Evolutionary conservation across 2,797 vertebrate species (phyloP), one percentile per base, ranked within the genome.

Genomic region (Pipistrellus nathusii): DNA sequence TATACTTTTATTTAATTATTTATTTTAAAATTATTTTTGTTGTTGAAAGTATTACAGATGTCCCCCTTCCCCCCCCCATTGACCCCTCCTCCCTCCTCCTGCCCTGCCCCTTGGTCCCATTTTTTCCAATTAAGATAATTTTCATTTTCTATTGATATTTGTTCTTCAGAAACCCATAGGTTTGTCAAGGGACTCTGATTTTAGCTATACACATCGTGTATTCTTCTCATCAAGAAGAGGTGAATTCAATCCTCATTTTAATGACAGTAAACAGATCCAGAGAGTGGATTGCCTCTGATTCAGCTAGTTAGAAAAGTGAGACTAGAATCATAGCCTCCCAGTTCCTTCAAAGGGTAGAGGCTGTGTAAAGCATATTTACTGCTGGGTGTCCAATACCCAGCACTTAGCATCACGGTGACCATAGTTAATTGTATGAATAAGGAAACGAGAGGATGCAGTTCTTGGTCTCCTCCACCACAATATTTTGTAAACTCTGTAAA

Each of bases 401-500:
- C 69, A 72, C 38, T 38, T 13, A 44, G 38, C 1, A 18, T 15
- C 9, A n/a, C 21, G 1, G 4, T 55, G 17, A 71, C 20, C 62
- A 17, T 21, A 66, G 9, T 35, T 46, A 17, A 69, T 23, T 48
- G 10, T 15, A 35, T 44, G 66, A 69, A 48, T 88, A 82, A 83
- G 17, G 51, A 71, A 69, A 90, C 57, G 44, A 85, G 25, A 91
- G 6, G 38, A 38, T 46, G 6, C 20, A 41, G 15, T 62, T 68
- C 51, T 57, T 14, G 15, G 59, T 5, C 2, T 68, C 76, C 51
- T 51, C 64, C 86, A 55, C 38, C 68, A 51, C 72, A 59, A 76
- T 72, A 68, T 93, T 97, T 96, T 88, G 69, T 72, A 95, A 96
- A 94, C 41, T 85, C 69, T 78, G 66, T 78, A 30, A 84, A 69